These are phyloP conservation scores for Agonopterix alstromeriana DNA, from an alignment of 2,888 invertebrate species.

Conservation along the genomic window DNA sequence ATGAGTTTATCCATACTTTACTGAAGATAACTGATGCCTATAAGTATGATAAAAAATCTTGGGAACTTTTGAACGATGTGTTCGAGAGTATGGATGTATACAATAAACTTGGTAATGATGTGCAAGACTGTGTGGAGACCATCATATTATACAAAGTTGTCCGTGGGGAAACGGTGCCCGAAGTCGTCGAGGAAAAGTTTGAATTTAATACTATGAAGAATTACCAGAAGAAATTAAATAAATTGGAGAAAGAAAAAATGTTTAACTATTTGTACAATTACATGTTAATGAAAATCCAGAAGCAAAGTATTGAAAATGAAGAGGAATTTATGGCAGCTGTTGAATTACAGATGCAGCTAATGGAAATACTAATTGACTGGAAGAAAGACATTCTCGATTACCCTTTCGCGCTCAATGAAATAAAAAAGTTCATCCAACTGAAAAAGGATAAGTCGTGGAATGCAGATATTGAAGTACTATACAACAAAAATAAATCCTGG, in stretches of 20 bases:
- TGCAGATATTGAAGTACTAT: conserved; percentile 27
- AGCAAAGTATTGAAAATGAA: conserved; percentile 18
- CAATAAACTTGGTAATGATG: conserved; percentile 16
- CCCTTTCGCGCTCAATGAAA: conserved; percentile 32
- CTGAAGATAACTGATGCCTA: conserved; percentile 23
- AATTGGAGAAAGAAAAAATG: conserved; percentile 30
- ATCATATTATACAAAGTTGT: conserved; percentile 36
- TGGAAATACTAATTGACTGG: conserved; percentile 40
- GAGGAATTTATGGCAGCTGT: conserved; percentile 20
- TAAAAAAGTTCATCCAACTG: conserved; percentile 27
- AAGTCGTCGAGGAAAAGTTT: conserved; percentile 32
- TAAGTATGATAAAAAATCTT: conserved; percentile 34
- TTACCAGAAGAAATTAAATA: conserved; percentile 25
- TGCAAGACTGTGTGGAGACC: conserved; percentile 24
- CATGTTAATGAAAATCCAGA: conserved; percentile 20
- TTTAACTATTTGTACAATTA: conserved; percentile 37
- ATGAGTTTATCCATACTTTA: conserved; percentile 29
- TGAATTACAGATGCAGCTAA: conserved; percentile 14
- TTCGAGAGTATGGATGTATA: conserved; percentile 40
- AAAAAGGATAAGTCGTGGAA: conserved; percentile 28
- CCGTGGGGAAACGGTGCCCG: conserved; percentile 27
- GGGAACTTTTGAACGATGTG: conserved; percentile 41
- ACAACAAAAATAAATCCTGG: conserved; percentile 42
- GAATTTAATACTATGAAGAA: conserved; percentile 25
- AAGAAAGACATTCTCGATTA: conserved; percentile 34